Base-by-base conservation (phyloP, 2,113 vertebrate genomes). In the Apeltes quadracus region DNA sequence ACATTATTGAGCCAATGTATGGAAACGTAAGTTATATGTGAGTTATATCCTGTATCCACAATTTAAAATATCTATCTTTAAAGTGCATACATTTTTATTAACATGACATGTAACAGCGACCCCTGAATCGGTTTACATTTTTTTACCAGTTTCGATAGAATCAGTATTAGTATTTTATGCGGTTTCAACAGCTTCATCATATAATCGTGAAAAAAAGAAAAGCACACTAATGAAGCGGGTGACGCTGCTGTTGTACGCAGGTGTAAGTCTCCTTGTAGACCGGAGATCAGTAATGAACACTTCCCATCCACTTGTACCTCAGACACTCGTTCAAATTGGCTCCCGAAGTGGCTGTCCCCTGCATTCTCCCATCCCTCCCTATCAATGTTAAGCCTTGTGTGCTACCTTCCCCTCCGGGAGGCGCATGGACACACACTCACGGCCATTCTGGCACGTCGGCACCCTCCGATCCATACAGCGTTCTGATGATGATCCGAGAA, bases 261-360 rank as follows among this genome's bases (percentile, higher is more conserved):
- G 68, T 55, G 3, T 46, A 5, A 16, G 46, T 64, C 46, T 69
- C 56, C 59, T 69, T 1, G 13, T 46, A 46, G 62, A 48, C n/a
- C 51, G 38, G 25, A 14, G 41, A 22, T 59, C 18, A 75, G 48
- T 79, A 70, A 81, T 84, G 68, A 76, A 84, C 68, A 66, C 51
- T 64, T 55, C 53, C 54, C 48, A 55, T 69, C 22, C 62, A 57
- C 55, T 66, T 55, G 59, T 16, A 50, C 64, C 65, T 38, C 27
- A 66, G 16, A 41, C 57, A 15, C 71, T 36, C 53, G 55, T 59
- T 75, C 50, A 73, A 22, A 80, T 54, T 69, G 65, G 51, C 56
- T 79, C 41, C 27, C 44, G 44, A 57, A 65, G 56, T 68, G 72
- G 5, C 22, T 38, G 23, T 69, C 64, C 41, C 36, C 51, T 54